Evolutionary conservation across 2,888 invertebrate species (phyloP), one percentile per base, ranked within the genome.

Genomic region (Eucriotettix oculatus): DNA sequence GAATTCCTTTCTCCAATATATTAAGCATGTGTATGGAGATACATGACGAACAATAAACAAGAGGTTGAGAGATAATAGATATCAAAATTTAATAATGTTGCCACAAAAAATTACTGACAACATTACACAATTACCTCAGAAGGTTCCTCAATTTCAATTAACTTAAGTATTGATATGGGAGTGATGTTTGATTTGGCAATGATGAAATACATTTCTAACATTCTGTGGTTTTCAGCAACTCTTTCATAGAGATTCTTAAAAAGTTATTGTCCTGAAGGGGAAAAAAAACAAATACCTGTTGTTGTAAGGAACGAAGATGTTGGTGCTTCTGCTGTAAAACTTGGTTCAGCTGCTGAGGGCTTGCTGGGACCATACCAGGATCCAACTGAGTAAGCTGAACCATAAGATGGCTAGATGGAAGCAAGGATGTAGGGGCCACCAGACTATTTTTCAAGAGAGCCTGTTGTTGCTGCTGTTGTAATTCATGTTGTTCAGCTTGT

Each of bases 331-430:
- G 66, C 64, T 63, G 67, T 64, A 57, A 65, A 63, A 59, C 63
- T 59, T 60, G 67, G 63, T 56, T 58, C 17, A 78, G 77, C 69
- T 75, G 73, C 68, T 76, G 75, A 66, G 79, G 76, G 61, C 65
- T 60, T 70, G 78, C 69, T 67, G 78, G 74, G 55, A 77, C 75
- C 53, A 78, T 74, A 64, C 76, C 44, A 17, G 78, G 77, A 68
- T 78, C 78, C 69, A 79, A 77, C 43, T 77, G 76, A 71, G 81
- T 81, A 66, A 82, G 75, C 71, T 81, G 80, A 40, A 79, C 78
- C 70, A 81, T 76, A 71, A 80, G 76, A 61, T 80, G 79, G 69
- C 77, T 77, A 65, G 80, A 75, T 29, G 29, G 29, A 74, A 79
- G 79, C 66, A 69, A 64, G 65, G 69, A 68, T 57, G 69, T 70